A percentile compares a stretch with the other conserved stretches of the same genome.
Evolutionary conservation across 2,113 vertebrate species (phyloP).

Genomic region (Psittacula cyanocephala): DNA sequence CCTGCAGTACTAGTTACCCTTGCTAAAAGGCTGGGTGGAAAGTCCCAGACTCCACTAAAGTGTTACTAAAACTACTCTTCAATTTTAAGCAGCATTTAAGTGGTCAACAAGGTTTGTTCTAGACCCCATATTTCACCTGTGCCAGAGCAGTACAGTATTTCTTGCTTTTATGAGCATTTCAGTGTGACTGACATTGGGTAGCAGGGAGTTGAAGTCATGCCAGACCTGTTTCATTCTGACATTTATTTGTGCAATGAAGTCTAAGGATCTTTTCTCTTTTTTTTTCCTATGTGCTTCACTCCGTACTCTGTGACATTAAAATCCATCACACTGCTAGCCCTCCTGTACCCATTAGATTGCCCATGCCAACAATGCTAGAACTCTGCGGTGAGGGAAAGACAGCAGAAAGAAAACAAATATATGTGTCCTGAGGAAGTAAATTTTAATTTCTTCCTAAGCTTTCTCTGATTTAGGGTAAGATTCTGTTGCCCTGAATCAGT

Average conservation of each 20-base stretch:
- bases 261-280: background rate
- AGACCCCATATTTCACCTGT: rapidly evolving
- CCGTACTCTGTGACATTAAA: constrained; percentile 26
- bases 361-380: background rate
- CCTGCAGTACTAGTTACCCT: background rate
- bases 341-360: background rate
- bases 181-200: constrained; percentile 16
- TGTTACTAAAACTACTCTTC: background rate
- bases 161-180: background rate
- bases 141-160: background rate
- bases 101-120: background rate
- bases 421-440: background rate
- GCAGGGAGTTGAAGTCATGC: background rate
- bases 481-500: background rate
- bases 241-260: constrained; percentile 42
- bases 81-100: background rate
- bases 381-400: background rate
- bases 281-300: background rate
- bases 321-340: background rate
- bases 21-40: background rate
- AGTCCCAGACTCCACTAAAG: background rate
- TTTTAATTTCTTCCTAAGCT: constrained; percentile 22
- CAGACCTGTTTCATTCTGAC: constrained; percentile 24
- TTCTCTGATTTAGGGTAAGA: background rate
- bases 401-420: background rate